Evolutionary conservation across 2,113 vertebrate species (phyloP).

Genomic region (Tragelaphus scriptus): DNA sequence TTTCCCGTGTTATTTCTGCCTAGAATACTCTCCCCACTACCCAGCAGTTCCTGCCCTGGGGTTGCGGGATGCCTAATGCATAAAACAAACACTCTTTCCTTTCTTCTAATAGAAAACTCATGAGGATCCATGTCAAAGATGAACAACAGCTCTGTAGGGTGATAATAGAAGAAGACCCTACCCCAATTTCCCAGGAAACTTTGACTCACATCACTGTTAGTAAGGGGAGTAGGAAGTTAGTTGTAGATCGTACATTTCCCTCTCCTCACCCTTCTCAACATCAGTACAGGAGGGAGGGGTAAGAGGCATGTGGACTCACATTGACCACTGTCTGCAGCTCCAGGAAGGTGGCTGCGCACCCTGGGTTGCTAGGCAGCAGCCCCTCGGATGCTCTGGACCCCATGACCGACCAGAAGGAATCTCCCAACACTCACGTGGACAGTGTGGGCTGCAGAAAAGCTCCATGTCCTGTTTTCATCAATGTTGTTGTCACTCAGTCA

Average conservation of each 20-base stretch:
- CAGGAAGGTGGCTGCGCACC: accelerated
- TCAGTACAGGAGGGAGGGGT: too few relatives aligned
- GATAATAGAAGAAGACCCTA: too few relatives aligned
- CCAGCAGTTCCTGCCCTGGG: not conserved
- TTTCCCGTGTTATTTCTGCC: not conserved
- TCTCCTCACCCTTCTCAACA: not conserved
- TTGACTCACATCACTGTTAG: not conserved
- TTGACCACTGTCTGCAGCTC: too few relatives aligned
- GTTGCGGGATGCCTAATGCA: not conserved
- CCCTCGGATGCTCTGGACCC: accelerated
- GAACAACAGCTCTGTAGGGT: too few relatives aligned
- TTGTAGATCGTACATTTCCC: not conserved
- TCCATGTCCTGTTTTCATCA: not conserved
- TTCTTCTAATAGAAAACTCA: not conserved
- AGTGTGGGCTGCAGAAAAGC: not conserved
- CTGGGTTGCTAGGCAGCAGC: not conserved
- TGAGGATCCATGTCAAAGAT: not conserved
- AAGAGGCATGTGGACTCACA: accelerated
- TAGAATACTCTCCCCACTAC: not conserved
- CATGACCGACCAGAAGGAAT: accelerated
- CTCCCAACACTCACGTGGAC: not conserved
- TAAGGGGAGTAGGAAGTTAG: not conserved
- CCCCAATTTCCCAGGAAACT: too few relatives aligned
- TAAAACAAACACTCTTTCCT: not conserved
- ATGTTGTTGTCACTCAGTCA: not conserved